These are phyloP conservation scores for Leptinotarsa peninsularis DNA, from an alignment of 2,888 invertebrate genomes.

Conservation along the genomic window DNA sequence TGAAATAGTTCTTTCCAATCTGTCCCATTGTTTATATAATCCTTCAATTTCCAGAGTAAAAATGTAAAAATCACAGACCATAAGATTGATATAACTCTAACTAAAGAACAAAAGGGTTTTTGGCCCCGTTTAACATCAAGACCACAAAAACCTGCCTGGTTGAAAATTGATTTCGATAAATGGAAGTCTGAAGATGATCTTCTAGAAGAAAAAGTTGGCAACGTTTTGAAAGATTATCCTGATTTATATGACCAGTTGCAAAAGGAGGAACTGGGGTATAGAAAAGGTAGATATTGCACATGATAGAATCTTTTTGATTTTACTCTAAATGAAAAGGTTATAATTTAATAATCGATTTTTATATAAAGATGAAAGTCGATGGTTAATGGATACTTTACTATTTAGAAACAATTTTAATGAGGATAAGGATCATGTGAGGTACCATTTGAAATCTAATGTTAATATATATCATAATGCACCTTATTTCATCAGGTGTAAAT, in stretches of 20 bases:
- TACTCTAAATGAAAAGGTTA: too few relatives aligned
- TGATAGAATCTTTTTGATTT: too few relatives aligned
- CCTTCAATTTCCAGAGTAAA: conserved; percentile 40
- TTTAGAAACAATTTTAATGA: too few relatives aligned
- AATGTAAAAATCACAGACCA: conserved; percentile 75
- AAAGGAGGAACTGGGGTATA: conserved; percentile 82
- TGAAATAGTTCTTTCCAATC: too few relatives aligned
- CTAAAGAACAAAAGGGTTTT: conserved; percentile 77
- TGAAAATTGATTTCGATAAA: conserved; percentile 93
- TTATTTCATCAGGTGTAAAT: too few relatives aligned
- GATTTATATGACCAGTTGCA: conserved; percentile 79
- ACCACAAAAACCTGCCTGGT: conserved; percentile 89
- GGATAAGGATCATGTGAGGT: too few relatives aligned
- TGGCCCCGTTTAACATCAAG: conserved; percentile 88
- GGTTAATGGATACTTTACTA: too few relatives aligned
- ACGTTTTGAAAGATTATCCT: conserved; percentile 83
- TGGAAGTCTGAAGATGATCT: conserved; percentile 83
- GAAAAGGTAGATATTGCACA: conserved; percentile 71
- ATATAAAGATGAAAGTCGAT: too few relatives aligned
- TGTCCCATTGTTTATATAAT: too few relatives aligned
- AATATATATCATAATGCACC: too few relatives aligned
- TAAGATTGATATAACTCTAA: conserved; percentile 80
- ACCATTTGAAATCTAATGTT: too few relatives aligned
- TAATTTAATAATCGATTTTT: too few relatives aligned
- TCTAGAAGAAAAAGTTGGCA: conserved; percentile 74